These are phyloP conservation scores for Hycleus cichorii DNA, from an alignment of 1,140 invertebrate species.

Conservation along the genomic window DNA sequence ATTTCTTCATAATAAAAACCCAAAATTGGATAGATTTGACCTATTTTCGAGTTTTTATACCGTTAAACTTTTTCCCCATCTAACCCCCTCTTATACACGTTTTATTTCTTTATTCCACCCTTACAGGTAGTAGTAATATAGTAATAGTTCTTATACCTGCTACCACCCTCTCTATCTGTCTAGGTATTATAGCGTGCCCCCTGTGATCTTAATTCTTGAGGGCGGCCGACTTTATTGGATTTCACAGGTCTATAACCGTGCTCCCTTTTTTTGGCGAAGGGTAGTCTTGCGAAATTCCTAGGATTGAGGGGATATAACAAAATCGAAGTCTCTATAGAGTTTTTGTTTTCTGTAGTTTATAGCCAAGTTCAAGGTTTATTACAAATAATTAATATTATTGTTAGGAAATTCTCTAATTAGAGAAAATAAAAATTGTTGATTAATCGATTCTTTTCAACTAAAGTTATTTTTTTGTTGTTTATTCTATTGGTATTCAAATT, in stretches of 20 bases:
- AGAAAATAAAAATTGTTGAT: too few species aligned
- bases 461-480: too few species aligned
- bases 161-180: neutral
- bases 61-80: constrained; percentile 7
- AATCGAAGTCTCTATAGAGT: too few species aligned
- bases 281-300: constrained; percentile 12
- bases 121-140: constrained; percentile 3
- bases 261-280: constrained; percentile 5
- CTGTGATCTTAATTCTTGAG: constrained; percentile 4
- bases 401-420: too few species aligned
- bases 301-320: too few species aligned
- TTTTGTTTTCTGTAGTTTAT: too few species aligned
- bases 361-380: too few species aligned
- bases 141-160: constrained; percentile 10
- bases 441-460: too few species aligned
- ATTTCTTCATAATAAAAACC: constrained; percentile 10
- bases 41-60: constrained; percentile 13
- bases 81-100: neutral
- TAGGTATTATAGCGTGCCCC: too few species aligned
- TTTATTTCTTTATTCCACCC: neutral
- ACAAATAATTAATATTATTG: too few species aligned
- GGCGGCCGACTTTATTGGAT: constrained; percentile 8
- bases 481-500: too few species aligned
- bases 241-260: too few species aligned
- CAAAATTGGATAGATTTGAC: constrained; percentile 9